Percentiles rank a stretch among this genome's conserved stretches.
Conservation (phyloP, 2,888 invertebrate genomes). For the Tromatobia lineatoria region DNA sequence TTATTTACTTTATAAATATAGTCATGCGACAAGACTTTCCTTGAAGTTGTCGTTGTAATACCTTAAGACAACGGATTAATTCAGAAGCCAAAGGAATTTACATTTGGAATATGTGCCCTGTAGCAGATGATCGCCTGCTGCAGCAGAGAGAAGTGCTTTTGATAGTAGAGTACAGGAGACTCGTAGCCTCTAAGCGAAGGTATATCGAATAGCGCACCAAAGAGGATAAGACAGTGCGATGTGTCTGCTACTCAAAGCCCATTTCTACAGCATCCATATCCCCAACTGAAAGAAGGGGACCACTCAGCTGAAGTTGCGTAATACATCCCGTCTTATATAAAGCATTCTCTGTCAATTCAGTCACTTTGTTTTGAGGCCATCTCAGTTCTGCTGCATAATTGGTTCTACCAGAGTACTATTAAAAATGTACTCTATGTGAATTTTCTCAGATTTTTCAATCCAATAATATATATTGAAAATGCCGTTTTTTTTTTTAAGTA, state of each 20-base stretch:
- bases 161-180: slow-evolving; percentile 8
- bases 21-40: too few species aligned
- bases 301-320: neutral
- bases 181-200: slow-evolving; percentile 50
- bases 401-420: too few species aligned
- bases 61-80: slow-evolving; percentile 25
- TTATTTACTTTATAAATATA: too few species aligned
- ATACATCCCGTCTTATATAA: neutral
- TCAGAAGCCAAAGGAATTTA: slow-evolving; percentile 18
- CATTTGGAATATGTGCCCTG: slow-evolving; percentile 4
- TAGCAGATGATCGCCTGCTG: slow-evolving; percentile 8
- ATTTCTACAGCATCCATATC: neutral
- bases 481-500: too few species aligned
- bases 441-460: too few species aligned
- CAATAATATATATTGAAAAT: too few species aligned
- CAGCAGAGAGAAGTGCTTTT: neutral
- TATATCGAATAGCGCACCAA: slow-evolving; percentile 27
- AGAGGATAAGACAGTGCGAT: slow-evolving; percentile 28
- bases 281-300: neutral
- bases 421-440: too few species aligned
- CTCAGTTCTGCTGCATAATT: too few species aligned
- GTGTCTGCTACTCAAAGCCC: slow-evolving; percentile 55
- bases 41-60: too few species aligned
- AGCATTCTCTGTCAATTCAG: too few species aligned
- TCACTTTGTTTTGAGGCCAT: too few species aligned